Conservation (phyloP, 2,113 vertebrate genomes). For the Neomonachus schauinslandi region DNA sequence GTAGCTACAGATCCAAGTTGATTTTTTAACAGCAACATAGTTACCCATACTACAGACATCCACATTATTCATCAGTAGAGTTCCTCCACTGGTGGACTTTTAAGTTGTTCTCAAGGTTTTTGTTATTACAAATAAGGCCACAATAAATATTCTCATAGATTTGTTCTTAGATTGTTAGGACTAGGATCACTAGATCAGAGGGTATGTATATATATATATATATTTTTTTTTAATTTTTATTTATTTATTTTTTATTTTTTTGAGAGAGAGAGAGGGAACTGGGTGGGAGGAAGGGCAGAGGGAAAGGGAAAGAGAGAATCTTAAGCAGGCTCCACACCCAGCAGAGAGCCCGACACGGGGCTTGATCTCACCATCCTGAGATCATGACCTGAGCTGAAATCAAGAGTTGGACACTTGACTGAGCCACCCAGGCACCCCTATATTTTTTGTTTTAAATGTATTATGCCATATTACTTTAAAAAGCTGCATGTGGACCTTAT, state of each 20-base stretch:
- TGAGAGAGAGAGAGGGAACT: neutral
- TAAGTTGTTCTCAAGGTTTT: constrained; percentile 14
- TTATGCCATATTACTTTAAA: neutral
- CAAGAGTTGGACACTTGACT: neutral
- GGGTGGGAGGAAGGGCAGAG: neutral
- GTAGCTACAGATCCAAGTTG: neutral
- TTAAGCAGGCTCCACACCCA: neutral
- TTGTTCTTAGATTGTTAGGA: neutral
- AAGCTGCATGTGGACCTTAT: neutral
- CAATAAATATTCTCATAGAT: neutral
- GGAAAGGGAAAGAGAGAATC: neutral
- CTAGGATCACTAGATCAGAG: neutral
- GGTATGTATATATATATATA: neutral
- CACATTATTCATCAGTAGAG: neutral
- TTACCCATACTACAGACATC: neutral
- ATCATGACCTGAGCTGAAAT: neutral
- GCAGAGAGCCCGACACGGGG: neutral
- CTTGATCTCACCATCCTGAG: neutral
- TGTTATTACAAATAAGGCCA: neutral
- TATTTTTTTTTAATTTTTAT: neutral
- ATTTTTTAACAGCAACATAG: neutral
- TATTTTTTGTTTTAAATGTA: neutral
- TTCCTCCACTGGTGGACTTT: neutral
- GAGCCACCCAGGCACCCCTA: neutral
- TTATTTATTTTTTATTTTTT: too few relatives aligned